Percentiles rank a stretch among this genome's conserved stretches.
phyloP scores from a whole-genome alignment of 2,888 invertebrate species.

The Thecocarcelia acutangulata region DNA sequence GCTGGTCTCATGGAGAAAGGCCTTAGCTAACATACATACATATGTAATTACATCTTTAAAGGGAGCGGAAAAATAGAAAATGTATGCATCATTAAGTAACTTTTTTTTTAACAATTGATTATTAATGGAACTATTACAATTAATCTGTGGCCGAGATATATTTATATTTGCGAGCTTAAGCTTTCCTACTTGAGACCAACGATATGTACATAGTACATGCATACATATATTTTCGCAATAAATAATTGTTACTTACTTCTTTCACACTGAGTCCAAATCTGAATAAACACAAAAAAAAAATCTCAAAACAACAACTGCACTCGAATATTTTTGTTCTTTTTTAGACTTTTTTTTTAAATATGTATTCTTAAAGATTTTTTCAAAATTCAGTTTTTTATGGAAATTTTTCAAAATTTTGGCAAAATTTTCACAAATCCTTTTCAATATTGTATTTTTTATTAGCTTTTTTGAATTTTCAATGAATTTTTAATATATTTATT shows the following conservation, averaged over 20 bases:
- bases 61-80: too few relatives aligned
- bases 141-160: too few relatives aligned
- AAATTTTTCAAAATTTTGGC: constrained; percentile 62
- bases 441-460: constrained; percentile 69
- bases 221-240: too few relatives aligned
- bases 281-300: constrained; percentile 35
- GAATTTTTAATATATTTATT: constrained; percentile 66
- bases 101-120: too few relatives aligned
- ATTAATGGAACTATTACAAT: too few relatives aligned
- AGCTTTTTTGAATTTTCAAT: constrained; percentile 72
- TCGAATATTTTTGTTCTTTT: constrained; percentile 24
- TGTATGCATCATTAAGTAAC: too few relatives aligned
- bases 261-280: constrained; percentile 10
- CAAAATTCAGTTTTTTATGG: constrained; percentile 30
- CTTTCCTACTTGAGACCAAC: too few relatives aligned
- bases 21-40: too few relatives aligned
- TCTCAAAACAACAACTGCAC: constrained; percentile 58
- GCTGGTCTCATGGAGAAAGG: too few relatives aligned
- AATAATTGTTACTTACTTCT: constrained; percentile 12
- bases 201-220: too few relatives aligned
- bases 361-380: constrained; percentile 6
- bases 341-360: constrained; percentile 12
- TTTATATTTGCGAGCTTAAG: too few relatives aligned
- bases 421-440: constrained; percentile 69
- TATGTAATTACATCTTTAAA: too few relatives aligned